Conservation (phyloP, 2,797 vertebrate genomes). For the Sebastes steindachneri region DNA sequence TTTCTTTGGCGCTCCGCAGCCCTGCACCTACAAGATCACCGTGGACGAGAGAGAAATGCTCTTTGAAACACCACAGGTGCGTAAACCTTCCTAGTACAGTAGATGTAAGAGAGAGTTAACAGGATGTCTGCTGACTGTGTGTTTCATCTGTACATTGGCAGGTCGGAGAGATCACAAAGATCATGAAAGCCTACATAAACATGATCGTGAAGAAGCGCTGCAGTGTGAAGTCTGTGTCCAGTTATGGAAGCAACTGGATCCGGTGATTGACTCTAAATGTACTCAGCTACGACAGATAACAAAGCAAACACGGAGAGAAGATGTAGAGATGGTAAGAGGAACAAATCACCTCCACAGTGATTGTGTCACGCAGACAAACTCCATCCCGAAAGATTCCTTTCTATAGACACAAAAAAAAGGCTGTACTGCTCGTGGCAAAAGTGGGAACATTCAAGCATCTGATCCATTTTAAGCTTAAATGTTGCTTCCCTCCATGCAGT, state of each 20-base stretch:
- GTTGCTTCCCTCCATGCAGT: conserved; percentile 40
- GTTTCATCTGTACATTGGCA: conserved; percentile 53
- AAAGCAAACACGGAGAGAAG: not conserved
- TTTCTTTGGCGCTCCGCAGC: conserved; percentile 92
- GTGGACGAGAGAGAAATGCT: conserved; percentile 95
- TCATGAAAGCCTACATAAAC: conserved; percentile 97
- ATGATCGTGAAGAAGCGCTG: conserved; percentile 97
- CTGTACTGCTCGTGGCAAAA: conserved; percentile 21
- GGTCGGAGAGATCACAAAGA: conserved; percentile 95
- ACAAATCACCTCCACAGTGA: conserved; percentile 7
- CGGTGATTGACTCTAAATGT: conserved; percentile 79
- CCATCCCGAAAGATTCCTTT: conserved; percentile 4
- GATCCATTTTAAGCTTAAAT: conserved; percentile 43
- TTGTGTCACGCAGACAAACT: not conserved
- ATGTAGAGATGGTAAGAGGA: conserved; percentile 18
- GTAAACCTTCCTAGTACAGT: too few species aligned
- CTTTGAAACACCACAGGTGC: conserved; percentile 93
- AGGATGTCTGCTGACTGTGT: not conserved
- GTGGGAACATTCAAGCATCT: conserved; percentile 34
- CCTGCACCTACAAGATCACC: conserved; percentile 93
- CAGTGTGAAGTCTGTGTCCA: conserved; percentile 90
- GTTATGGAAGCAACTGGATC: conserved; percentile 88
- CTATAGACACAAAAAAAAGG: not conserved
- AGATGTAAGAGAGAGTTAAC: not conserved
- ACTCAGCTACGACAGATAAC: not conserved